Base-by-base conservation (phyloP, 2,113 vertebrate genomes). In the Falco punctatus region DNA sequence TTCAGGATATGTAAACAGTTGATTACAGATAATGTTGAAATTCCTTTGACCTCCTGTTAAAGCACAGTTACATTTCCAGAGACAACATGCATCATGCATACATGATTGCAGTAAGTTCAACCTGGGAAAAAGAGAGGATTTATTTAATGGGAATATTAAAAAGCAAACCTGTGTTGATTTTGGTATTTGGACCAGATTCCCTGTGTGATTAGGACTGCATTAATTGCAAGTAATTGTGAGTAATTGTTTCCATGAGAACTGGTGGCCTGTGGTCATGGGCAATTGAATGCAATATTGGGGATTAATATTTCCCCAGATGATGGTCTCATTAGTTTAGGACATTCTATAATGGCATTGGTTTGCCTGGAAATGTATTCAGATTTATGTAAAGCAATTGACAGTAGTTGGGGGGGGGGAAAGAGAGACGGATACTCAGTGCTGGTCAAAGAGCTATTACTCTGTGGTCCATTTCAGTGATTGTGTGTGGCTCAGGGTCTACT, bases 151-250 rank as follows among this genome's bases (percentile, higher is more conserved):
- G 35, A 87, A 92, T 88, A 81, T 46, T 84, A 62, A 82, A 86
- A 81, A 61, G 33, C 54, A 93, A 58, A 78, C 32, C 10, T 82
- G 33, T 46, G 38, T 80, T 91, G n/a, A 82, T 84, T 79, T 51
- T 59, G 54, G 44, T 73, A 32, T 62, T 69, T 91, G 38, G n/a
- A 69, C 17, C 13, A 49, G 69, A 40, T 66, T 86, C 5, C 5
- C 27, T 0, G 0, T 89, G 46, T 85, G 52, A 72, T 89, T 64
- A 28, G 24, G 54, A 74, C 52, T 85, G 44, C 24, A 75, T 91
- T 94, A 87, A 94, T 92, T 94, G 64, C 65, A 88, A 74, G 15
- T 81, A 90, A 64, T 79, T 91, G 24, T 92, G 75, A 92, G 57
- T 79, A 69, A 95, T 86, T 81, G 5, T 66, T 93, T 89, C 91